These are phyloP conservation scores for Amphimallon solstitiale DNA, from an alignment of 2,888 invertebrate genomes.

Conservation along the genomic window DNA sequence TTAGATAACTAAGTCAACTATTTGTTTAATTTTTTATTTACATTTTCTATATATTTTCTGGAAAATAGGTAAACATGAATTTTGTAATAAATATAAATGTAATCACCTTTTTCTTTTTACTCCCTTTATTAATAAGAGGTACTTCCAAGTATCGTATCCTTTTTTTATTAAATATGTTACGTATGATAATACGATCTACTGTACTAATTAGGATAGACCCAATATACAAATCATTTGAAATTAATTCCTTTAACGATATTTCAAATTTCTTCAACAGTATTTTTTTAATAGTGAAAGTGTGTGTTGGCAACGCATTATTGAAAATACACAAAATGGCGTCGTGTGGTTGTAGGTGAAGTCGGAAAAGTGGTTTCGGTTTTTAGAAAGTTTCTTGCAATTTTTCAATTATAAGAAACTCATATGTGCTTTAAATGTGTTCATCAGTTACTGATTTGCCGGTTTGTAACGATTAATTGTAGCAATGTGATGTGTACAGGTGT, in stretches of 20 bases:
- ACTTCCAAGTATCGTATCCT: no score
- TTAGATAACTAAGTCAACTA: no score
- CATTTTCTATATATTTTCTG: no score
- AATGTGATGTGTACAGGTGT: conserved; percentile 44
- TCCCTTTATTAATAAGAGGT: no score
- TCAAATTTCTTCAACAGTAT: neutral
- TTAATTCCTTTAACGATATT: neutral
- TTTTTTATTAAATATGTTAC: no score
- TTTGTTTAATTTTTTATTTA: no score
- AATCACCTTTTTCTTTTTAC: no score
- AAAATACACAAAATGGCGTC: conserved; percentile 58
- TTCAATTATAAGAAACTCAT: conserved; percentile 25
- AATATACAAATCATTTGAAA: no score
- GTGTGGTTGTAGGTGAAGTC: conserved; percentile 53
- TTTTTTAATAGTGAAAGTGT: conserved; percentile 20
- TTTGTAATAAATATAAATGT: no score
- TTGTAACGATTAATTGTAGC: conserved; percentile 14
- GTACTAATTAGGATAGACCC: no score
- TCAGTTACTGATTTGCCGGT: conserved; percentile 9
- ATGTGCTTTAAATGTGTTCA: conserved; percentile 20
- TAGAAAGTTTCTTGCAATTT: conserved; percentile 31
- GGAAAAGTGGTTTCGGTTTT: conserved; percentile 31
- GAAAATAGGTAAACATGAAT: no score
- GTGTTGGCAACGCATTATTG: conserved; percentile 36
- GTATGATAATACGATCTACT: no score